phyloP scores from a whole-genome alignment of 2,888 invertebrate species.

The Morpho achilles region DNA sequence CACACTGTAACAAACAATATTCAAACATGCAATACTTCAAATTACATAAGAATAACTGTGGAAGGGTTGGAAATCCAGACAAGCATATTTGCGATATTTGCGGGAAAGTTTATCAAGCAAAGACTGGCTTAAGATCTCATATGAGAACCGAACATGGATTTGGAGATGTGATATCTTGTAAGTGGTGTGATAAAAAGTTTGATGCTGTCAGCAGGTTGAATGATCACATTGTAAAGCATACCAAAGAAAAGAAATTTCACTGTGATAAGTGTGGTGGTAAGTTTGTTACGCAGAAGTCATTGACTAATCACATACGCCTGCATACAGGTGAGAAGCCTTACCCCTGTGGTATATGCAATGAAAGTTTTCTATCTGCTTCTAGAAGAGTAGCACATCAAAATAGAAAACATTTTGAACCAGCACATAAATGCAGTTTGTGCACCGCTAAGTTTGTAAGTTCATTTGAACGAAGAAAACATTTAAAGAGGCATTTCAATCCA shows the following conservation, averaged over 20 bases:
- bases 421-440: constrained; percentile 52
- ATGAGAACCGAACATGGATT: constrained; percentile 56
- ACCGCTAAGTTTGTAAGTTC: constrained; percentile 51
- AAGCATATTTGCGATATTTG: constrained; percentile 61
- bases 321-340: constrained; percentile 66
- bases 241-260: constrained; percentile 54
- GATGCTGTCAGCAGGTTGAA: constrained; percentile 55
- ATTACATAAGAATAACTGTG: constrained; percentile 51
- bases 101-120: constrained; percentile 44
- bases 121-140: constrained; percentile 45
- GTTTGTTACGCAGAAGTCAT: constrained; percentile 58
- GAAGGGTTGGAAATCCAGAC: constrained; percentile 34
- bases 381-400: constrained; percentile 57
- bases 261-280: constrained; percentile 56
- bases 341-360: constrained; percentile 57
- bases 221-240: constrained; percentile 61
- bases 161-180: constrained; percentile 48
- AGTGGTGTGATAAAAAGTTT: constrained; percentile 62
- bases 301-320: constrained; percentile 55
- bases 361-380: constrained; percentile 59
- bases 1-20: constrained; percentile 47
- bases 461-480: constrained; percentile 48
- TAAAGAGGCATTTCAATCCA: constrained; percentile 55
- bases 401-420: constrained; percentile 56
- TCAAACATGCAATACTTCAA: constrained; percentile 46